Evolutionary conservation across 1,140 invertebrate genomes (phyloP).

Genomic region (Formica selysi): DNA sequence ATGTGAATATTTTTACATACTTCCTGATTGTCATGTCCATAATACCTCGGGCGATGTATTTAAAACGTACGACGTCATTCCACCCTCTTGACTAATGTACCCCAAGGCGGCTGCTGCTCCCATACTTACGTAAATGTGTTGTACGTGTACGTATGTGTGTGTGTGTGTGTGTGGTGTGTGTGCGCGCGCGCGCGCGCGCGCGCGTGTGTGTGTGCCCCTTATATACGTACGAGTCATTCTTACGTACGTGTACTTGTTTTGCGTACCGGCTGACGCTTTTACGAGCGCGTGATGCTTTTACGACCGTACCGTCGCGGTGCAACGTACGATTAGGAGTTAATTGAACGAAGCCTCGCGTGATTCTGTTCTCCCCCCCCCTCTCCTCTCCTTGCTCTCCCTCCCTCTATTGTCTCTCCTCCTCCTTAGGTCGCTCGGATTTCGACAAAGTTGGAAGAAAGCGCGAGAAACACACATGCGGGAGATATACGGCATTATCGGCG

Average conservation of each 20-base stretch:
- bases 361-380: neutral
- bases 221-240: neutral
- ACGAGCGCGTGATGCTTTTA: conserved; percentile 71
- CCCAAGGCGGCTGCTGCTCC: conserved; percentile 10
- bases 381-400: neutral
- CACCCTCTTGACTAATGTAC: conserved; percentile 39
- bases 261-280: conserved; percentile 67
- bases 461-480: conserved; percentile 8
- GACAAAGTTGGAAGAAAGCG: conserved; percentile 23
- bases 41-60: conserved; percentile 28
- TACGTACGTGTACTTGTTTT: conserved; percentile 52
- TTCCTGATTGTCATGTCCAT: conserved; percentile 35
- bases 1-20: conserved; percentile 34
- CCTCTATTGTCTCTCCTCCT: neutral
- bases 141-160: too few relatives aligned
- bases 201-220: conserved; percentile 24
- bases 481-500: conserved; percentile 39
- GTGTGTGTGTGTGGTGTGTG: too few relatives aligned
- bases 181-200: too few relatives aligned
- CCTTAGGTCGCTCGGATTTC: conserved; percentile 29
- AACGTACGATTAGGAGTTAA: conserved; percentile 74
- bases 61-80: conserved; percentile 40
- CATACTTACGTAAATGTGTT: neutral
- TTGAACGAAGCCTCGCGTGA: conserved; percentile 64
- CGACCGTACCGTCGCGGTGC: conserved; percentile 66